Base-by-base conservation (phyloP, 2,113 vertebrate genomes). In the Patagioenas fasciata region DNA sequence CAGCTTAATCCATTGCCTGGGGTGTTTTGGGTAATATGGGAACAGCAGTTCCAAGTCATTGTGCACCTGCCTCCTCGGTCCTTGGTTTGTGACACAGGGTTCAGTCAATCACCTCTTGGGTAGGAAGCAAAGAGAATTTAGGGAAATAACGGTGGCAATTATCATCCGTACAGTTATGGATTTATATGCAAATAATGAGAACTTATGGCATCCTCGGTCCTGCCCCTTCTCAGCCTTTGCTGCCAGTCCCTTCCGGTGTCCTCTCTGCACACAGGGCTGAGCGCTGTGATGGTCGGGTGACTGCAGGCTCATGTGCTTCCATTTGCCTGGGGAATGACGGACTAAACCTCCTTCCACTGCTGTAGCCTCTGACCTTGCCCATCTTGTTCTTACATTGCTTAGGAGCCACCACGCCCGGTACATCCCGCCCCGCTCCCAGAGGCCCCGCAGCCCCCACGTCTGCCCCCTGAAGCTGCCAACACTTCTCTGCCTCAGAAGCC, bases 401-500 rank as follows among this genome's bases (percentile, higher is more conserved):
- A 98, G 98, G 98, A 98, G 90, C 97, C 97, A 25, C 93, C 96
- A 5, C 98, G 98, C 51, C 98, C 98, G 29, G 57, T 98, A 60
- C 94, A 98, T 97, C 93, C 99, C 85, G 61, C 97, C 50, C 80
- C 98, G 40, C 97, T 99, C 97, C 96, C 98, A 36, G 71, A 99
- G 98, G 97, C 99, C 96, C 86, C 98, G 54, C 94, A 99, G 92
- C 97, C 99, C 87, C 89, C 98, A 51, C 72, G 98, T 89, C 88
- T 99, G 98, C 92, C 99, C 98, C 98, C 99, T 61, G 97, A 99
- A 98, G 95, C 99, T 98, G 98, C 98, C 98, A 97, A 97, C 98
- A 98, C 98, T 96, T 98, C 98, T 69, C 94, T 97, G 23, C 98
- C 98, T 97, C 98, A 98, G 80, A 98, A 98, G 94, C 98, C 98